These are phyloP conservation scores for Calidris pygmaea DNA, from an alignment of 2,113 vertebrate species.

Conservation along the genomic window DNA sequence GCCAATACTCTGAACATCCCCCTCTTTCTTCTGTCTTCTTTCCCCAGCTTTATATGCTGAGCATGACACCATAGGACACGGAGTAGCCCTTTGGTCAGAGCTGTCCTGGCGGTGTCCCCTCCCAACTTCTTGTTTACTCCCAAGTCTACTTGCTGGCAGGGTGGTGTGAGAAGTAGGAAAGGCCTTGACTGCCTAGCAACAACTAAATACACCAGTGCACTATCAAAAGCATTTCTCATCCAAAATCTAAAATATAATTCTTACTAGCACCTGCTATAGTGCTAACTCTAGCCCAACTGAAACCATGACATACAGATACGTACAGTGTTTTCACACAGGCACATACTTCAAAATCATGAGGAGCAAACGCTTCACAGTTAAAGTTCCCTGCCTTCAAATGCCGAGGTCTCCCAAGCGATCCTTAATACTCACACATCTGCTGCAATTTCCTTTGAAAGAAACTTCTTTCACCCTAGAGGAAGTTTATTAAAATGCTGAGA, in stretches of 20 bases:
- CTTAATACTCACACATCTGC: neutral
- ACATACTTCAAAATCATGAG: neutral
- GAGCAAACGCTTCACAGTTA: neutral
- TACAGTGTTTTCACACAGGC: neutral
- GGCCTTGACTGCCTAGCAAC: neutral
- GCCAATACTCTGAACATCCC: neutral
- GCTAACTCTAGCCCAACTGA: neutral
- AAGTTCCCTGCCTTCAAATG: neutral
- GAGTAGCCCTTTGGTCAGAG: neutral
- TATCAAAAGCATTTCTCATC: neutral
- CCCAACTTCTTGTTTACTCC: neutral
- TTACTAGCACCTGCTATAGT: neutral
- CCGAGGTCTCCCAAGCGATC: neutral
- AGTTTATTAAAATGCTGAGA: neutral
- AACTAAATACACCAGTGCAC: neutral
- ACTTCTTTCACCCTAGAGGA: neutral
- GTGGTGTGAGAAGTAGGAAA: neutral
- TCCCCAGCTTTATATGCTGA: neutral
- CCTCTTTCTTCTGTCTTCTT: neutral
- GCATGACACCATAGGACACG: neutral
- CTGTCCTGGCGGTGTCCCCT: neutral
- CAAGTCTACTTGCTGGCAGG: neutral
- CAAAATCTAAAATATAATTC: neutral
- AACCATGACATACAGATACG: neutral
- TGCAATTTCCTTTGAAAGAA: conserved; percentile 5